Evolutionary conservation across 2,888 invertebrate genomes (phyloP).

Genomic region (Bugula neritina): DNA sequence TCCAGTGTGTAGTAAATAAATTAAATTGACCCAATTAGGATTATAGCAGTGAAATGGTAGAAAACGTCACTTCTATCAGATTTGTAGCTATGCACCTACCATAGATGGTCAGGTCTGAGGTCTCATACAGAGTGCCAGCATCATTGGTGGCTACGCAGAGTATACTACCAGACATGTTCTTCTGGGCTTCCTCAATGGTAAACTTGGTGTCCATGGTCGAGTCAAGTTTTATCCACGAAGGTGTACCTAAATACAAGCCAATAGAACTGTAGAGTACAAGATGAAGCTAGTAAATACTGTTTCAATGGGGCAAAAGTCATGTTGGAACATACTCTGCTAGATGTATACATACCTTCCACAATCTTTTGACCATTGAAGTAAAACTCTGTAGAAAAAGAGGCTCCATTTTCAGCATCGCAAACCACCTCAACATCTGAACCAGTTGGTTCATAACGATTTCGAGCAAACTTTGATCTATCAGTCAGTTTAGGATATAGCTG

Average conservation of each 20-base stretch:
- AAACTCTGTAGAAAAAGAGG: not conserved
- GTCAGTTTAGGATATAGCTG: too few relatives aligned
- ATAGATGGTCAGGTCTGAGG: not conserved
- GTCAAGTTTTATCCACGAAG: not conserved
- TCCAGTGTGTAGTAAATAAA: too few relatives aligned
- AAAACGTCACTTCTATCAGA: too few relatives aligned
- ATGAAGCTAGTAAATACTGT: not conserved
- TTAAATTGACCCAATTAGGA: not conserved
- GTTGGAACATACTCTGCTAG: not conserved
- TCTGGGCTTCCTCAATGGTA: not conserved
- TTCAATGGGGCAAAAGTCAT: not conserved
- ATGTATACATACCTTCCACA: not conserved
- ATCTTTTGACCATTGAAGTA: not conserved
- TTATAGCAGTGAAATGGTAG: too few relatives aligned
- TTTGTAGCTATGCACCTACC: too few relatives aligned
- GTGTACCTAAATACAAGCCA: slow-evolving; percentile 14
- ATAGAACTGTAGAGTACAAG: too few relatives aligned
- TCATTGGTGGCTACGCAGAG: not conserved
- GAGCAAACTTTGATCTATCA: too few relatives aligned
- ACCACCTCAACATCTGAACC: not conserved
- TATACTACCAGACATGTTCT: not conserved
- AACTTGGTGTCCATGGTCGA: not conserved
- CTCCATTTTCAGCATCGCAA: not conserved
- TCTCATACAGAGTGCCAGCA: not conserved
- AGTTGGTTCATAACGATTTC: too few relatives aligned